Evolutionary conservation across 30 jellyfish, hydroid and myxozoan species (phyloP).

Genomic region (Pelagia noctiluca): DNA sequence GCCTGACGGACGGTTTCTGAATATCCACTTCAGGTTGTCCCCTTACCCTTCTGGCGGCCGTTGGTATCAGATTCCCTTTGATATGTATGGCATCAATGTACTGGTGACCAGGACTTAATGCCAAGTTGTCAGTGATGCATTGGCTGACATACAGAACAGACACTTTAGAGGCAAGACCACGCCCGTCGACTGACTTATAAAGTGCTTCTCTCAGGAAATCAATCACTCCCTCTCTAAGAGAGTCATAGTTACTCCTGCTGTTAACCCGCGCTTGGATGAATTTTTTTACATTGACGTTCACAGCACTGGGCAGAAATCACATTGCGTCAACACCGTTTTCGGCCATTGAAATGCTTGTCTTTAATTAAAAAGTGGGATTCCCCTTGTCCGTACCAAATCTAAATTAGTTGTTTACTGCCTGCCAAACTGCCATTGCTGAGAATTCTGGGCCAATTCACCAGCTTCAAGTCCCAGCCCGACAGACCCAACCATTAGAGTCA

Average conservation of each 20-base stretch:
- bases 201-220: no score
- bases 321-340: slow-evolving; percentile 95
- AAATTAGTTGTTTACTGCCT: slow-evolving; percentile 66
- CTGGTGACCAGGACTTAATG: not conserved
- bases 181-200: not conserved
- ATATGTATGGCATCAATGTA: not conserved
- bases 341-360: slow-evolving; percentile 83
- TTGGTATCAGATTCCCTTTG: not conserved
- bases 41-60: not conserved
- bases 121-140: not conserved
- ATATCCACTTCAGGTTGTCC: not conserved
- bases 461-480: no score
- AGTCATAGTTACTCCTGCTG: slow-evolving; percentile 96
- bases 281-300: slow-evolving; percentile 90
- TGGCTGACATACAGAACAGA: not conserved
- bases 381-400: slow-evolving; percentile 88
- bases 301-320: slow-evolving; percentile 96
- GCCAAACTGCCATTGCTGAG: slow-evolving; percentile 45
- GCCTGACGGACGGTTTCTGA: no score
- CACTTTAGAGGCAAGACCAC: not conserved
- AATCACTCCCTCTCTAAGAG: slow-evolving; percentile 92
- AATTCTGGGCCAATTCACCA: slow-evolving; percentile 49
- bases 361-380: slow-evolving; percentile 87
- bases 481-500: no score
- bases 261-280: slow-evolving; percentile 92